Conservation (phyloP, 2,113 vertebrate genomes). For the Grantiella picta region DNA sequence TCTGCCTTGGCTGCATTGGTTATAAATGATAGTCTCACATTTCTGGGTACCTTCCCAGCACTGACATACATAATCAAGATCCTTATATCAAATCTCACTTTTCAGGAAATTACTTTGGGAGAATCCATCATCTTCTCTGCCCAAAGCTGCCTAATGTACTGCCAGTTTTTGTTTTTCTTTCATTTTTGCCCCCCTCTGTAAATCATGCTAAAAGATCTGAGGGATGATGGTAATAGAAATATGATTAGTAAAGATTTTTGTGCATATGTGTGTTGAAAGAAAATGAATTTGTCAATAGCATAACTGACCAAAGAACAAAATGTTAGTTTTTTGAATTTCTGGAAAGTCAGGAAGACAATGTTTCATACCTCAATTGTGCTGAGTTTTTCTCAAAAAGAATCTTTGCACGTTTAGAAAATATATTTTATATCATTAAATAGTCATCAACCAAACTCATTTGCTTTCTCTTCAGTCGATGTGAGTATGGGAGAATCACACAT, state of each 20-base stretch:
- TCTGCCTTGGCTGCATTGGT: not conserved
- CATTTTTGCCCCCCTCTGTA: not conserved
- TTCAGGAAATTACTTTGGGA: not conserved
- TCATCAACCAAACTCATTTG: not conserved
- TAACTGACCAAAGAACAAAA: not conserved
- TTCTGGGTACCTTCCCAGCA: not conserved
- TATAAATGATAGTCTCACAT: not conserved
- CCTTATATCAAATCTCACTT: not conserved
- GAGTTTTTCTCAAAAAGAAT: not conserved
- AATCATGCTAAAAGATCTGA: not conserved
- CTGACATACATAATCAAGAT: not conserved
- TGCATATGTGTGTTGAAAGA: not conserved
- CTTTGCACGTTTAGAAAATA: not conserved
- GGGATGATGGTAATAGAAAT: not conserved
- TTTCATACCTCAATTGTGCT: not conserved
- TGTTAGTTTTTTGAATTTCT: not conserved
- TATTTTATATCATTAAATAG: not conserved
- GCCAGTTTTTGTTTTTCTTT: not conserved
- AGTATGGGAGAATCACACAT: not conserved
- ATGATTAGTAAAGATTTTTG: not conserved
- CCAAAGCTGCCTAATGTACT: not conserved
- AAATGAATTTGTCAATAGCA: not conserved
- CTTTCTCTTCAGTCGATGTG: not conserved
- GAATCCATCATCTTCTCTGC: conserved; percentile 8
- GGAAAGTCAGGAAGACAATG: not conserved